Conservation (phyloP, 2,888 invertebrate genomes). For the Glaucopsyche alexis region DNA sequence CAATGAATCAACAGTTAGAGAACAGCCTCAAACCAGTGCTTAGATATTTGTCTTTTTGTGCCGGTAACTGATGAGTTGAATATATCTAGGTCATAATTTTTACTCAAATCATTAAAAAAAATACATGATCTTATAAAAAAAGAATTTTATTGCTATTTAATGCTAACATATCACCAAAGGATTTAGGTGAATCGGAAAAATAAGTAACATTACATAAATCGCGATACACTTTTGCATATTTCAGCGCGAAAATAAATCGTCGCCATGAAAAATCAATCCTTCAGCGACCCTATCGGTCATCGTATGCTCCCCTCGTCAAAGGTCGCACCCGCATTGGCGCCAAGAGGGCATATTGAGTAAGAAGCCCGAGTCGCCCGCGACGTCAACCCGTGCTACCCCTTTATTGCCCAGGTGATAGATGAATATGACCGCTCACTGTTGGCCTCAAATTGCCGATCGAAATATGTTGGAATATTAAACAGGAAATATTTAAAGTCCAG, state of each 20-base stretch:
- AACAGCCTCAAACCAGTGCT: too few relatives aligned
- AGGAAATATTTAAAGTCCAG: background rate
- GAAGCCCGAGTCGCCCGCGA: conserved; percentile 68
- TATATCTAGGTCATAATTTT: too few relatives aligned
- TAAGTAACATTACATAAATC: background rate
- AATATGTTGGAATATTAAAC: conserved; percentile 11
- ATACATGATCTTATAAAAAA: too few relatives aligned
- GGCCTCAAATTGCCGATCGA: conserved; percentile 32
- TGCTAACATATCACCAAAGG: too few relatives aligned
- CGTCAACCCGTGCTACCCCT: conserved; percentile 64
- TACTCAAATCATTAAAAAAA: too few relatives aligned
- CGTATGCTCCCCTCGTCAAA: conserved; percentile 50
- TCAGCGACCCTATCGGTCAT: conserved; percentile 65
- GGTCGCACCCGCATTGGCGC: conserved; percentile 60
- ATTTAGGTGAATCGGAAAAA: too few relatives aligned
- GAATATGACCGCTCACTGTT: conserved; percentile 52
- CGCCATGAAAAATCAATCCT: conserved; percentile 44
- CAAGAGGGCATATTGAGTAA: conserved; percentile 64
- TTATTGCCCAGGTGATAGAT: conserved; percentile 73
- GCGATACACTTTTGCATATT: conserved; percentile 13
- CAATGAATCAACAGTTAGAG: too few relatives aligned
- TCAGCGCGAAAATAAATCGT: conserved; percentile 33
- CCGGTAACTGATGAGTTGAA: too few relatives aligned
- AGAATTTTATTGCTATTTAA: too few relatives aligned
- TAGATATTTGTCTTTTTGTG: too few relatives aligned